phyloP scores from a whole-genome alignment of 2,113 vertebrate genomes.

The Oncorhynchus gorbuscha region DNA sequence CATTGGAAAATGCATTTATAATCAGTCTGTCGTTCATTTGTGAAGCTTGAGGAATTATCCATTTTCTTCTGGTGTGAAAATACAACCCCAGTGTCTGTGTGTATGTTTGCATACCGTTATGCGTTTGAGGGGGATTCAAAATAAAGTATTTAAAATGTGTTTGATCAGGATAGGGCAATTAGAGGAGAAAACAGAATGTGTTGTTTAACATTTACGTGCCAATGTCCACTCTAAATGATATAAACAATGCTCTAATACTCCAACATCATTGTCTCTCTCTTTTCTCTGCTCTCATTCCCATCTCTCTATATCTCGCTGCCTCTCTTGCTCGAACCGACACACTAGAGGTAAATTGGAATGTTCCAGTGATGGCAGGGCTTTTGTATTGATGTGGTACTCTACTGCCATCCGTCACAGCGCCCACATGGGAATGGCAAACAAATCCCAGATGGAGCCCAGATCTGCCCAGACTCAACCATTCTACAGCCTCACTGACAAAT shows the following conservation, averaged over 20 bases:
- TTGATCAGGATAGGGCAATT: constrained; percentile 18
- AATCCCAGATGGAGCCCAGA: too few species aligned
- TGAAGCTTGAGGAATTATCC: constrained; percentile 40
- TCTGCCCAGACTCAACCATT: too few species aligned
- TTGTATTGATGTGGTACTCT: constrained; percentile 64
- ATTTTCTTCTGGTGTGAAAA: constrained; percentile 28
- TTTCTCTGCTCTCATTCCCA: constrained; percentile 3
- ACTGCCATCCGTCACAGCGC: constrained; percentile 55
- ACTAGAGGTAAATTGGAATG: constrained; percentile 56
- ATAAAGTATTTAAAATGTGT: neutral
- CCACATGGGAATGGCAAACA: constrained; percentile 16
- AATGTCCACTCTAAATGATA: constrained; percentile 41
- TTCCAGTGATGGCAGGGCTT: constrained; percentile 51
- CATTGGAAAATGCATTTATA: constrained; percentile 60
- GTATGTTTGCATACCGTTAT: neutral
- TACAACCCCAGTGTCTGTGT: neutral
- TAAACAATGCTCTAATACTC: constrained; percentile 27
- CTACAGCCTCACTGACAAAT: too few species aligned
- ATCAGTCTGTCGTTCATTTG: constrained; percentile 54
- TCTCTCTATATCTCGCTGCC: constrained; percentile 17
- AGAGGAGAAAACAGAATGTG: constrained; percentile 32
- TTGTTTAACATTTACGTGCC: constrained; percentile 52
- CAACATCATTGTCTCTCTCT: constrained; percentile 19
- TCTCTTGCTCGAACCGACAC: constrained; percentile 46
- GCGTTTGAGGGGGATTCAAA: neutral